Percentiles rank a stretch among this genome's conserved stretches.
Evolutionary conservation across 1,140 invertebrate genomes (phyloP).

Genomic region (Apis laboriosa): DNA sequence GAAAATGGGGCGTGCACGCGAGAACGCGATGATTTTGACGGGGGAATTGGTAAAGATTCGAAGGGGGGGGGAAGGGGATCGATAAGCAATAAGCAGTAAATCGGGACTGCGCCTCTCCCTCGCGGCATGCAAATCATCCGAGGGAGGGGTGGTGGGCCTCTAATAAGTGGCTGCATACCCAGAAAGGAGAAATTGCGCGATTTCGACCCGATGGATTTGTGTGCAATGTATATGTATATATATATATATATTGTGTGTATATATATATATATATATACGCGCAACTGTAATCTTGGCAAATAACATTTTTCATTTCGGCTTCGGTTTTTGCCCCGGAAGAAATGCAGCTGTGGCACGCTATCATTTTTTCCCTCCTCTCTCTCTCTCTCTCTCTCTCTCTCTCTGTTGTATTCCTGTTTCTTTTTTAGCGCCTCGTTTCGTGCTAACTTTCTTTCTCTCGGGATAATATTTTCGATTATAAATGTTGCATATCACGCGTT

Average conservation of each 20-base stretch:
- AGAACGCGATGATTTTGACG: slow-evolving; percentile 63
- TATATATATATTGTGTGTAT: no score
- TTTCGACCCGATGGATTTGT: slow-evolving; percentile 25
- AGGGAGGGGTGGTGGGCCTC: not conserved
- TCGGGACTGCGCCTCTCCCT: slow-evolving; percentile 67
- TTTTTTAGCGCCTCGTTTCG: not conserved
- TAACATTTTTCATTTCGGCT: slow-evolving; percentile 49
- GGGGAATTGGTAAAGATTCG: slow-evolving; percentile 49
- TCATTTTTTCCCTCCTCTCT: not conserved
- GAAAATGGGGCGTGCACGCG: slow-evolving; percentile 58
- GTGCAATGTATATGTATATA: no score
- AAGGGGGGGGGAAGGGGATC: slow-evolving; percentile 27
- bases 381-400: not conserved
- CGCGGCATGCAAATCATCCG: slow-evolving; percentile 66
- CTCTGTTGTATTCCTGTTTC: not conserved
- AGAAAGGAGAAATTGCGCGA: slow-evolving; percentile 49
- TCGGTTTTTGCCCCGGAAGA: slow-evolving; percentile 25
- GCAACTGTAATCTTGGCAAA: slow-evolving; percentile 33
- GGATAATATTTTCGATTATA: no score
- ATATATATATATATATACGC: not conserved
- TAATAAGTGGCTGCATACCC: slow-evolving; percentile 46
- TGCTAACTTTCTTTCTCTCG: not conserved
- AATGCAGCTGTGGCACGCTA: slow-evolving; percentile 23
- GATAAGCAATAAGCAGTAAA: slow-evolving; percentile 75
- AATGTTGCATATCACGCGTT: no score